Evolutionary conservation across 2,888 invertebrate genomes (phyloP).

Genomic region (Euzetes globulus): DNA sequence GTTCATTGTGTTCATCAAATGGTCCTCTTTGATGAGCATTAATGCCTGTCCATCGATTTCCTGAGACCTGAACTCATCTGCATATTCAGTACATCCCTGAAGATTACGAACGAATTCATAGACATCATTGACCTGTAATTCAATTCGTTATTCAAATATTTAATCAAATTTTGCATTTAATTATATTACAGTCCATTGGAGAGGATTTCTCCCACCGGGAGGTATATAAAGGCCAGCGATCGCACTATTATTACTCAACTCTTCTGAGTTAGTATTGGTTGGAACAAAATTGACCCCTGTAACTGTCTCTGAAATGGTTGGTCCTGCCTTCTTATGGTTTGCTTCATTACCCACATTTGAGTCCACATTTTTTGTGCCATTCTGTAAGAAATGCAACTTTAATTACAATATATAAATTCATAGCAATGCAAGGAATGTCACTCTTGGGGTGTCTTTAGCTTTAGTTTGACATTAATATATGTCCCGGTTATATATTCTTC

Average conservation of each 20-base stretch:
- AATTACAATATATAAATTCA: background rate
- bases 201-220: slow-evolving; percentile 51
- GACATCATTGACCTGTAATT: slow-evolving; percentile 67
- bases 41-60: slow-evolving; percentile 94
- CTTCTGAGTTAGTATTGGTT: background rate
- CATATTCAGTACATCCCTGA: slow-evolving; percentile 83
- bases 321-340: background rate
- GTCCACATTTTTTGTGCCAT: background rate
- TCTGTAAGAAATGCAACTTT: background rate
- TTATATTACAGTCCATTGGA: slow-evolving; percentile 55
- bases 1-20: slow-evolving; percentile 84
- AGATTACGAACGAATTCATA: slow-evolving; percentile 77
- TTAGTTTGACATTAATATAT: no score
- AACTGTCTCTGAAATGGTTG: background rate
- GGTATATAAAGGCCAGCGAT: slow-evolving; percentile 29
- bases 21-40: slow-evolving; percentile 82
- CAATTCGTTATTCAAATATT: slow-evolving; percentile 17
- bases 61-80: slow-evolving; percentile 87
- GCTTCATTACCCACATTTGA: background rate
- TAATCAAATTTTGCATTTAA: background rate
- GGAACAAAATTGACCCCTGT: background rate
- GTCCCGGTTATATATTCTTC: no score
- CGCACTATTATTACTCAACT: background rate
- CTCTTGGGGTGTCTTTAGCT: no score
- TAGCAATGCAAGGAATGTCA: slow-evolving; percentile 38